Conservation (phyloP, 2,113 vertebrate genomes). For the Lamprotornis superbus region DNA sequence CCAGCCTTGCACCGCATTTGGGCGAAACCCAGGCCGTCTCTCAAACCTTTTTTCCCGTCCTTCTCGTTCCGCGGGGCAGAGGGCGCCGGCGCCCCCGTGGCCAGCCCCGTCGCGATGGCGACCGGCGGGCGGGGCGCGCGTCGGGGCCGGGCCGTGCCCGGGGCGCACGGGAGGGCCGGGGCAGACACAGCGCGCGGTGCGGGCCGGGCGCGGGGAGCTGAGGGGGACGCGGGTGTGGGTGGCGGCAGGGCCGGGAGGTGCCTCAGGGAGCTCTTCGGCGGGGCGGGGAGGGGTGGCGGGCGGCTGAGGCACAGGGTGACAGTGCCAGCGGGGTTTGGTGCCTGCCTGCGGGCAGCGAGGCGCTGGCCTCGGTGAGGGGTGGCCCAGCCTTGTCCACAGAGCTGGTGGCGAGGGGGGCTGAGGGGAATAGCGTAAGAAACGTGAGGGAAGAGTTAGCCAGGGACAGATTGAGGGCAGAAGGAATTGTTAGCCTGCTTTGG, state of each 20-base stretch:
- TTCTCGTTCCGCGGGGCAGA: not conserved
- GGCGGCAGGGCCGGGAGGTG: not conserved
- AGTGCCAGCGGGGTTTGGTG: not conserved
- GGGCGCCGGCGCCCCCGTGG: not conserved
- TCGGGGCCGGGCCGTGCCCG: not conserved
- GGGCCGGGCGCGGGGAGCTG: not conserved
- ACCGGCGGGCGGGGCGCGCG: not conserved
- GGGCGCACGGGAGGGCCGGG: not conserved
- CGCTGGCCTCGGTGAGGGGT: not conserved
- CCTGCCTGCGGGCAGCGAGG: not conserved
- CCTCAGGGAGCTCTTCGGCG: not conserved
- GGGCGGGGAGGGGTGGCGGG: not conserved
- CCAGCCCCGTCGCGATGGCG: not conserved
- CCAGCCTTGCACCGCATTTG: not conserved
- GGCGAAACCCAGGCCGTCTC: not conserved
- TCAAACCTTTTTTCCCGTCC: rapidly evolving
- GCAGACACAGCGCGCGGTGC: not conserved
- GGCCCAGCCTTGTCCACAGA: not conserved
- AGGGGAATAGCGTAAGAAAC: rapidly evolving
- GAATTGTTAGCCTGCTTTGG: not conserved
- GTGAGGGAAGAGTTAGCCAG: rapidly evolving
- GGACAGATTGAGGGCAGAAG: not conserved
- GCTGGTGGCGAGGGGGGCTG: not conserved
- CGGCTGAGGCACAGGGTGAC: not conserved
- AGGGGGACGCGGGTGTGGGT: not conserved